Evolutionary conservation across 2,888 invertebrate species (phyloP).

Genomic region (Fragum whitleyi): DNA sequence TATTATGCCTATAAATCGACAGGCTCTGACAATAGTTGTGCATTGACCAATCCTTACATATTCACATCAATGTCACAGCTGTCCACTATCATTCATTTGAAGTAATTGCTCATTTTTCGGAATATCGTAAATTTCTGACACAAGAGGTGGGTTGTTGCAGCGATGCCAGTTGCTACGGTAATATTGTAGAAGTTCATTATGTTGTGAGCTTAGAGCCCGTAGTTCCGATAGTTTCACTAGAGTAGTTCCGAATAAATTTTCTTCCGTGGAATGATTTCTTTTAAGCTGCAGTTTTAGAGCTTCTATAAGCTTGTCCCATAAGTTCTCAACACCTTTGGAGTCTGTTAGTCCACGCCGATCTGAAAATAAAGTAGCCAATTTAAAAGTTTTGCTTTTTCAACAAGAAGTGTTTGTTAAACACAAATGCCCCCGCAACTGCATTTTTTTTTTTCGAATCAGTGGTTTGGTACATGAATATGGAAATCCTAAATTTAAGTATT

Average conservation of each 20-base stretch:
- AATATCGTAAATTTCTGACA: slow-evolving; percentile 98
- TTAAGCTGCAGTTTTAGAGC: slow-evolving; percentile 92
- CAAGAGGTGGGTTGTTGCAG: slow-evolving; percentile 93
- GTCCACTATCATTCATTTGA: slow-evolving; percentile 18
- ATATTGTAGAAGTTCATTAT: slow-evolving; percentile 93
- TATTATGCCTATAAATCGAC: no score
- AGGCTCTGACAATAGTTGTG: no score
- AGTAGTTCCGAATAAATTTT: slow-evolving; percentile 87
- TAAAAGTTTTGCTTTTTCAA: no score
- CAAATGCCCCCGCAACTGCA: no score
- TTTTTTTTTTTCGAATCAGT: no score
- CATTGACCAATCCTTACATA: no score
- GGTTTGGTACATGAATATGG: no score
- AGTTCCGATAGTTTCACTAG: slow-evolving; percentile 91
- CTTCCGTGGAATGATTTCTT: slow-evolving; percentile 88
- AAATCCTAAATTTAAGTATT: no score
- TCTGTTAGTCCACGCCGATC: slow-evolving; percentile 93
- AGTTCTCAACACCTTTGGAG: slow-evolving; percentile 91
- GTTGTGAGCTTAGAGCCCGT: slow-evolving; percentile 92
- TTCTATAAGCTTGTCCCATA: slow-evolving; percentile 93
- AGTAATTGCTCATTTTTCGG: slow-evolving; percentile 73
- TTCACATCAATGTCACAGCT: neutral
- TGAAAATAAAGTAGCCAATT: slow-evolving; percentile 83
- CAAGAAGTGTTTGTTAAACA: no score
- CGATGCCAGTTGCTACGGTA: slow-evolving; percentile 92